Base-by-base conservation (phyloP, 2,888 invertebrate genomes). In the Hecatera dysodea region DNA sequence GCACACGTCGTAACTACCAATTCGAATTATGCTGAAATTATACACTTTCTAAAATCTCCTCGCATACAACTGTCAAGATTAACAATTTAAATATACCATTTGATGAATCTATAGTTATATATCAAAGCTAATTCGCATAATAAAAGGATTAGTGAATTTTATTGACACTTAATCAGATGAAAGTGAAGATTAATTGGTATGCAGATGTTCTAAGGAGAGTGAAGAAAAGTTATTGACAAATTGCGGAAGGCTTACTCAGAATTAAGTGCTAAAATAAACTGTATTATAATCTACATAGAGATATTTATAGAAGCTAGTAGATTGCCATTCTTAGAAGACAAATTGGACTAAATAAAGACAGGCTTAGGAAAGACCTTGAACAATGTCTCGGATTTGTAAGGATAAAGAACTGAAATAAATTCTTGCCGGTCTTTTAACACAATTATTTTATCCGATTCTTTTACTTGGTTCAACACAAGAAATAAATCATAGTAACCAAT, bases 21-120 rank as follows among this genome's bases (percentile, higher is more conserved):
- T 81, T 69, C 67, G 76, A 83, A 85, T 71, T 67, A 57, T 75
- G 56, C 53, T 27, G 48, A 79, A 80, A 78, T 80, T 80, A 80
- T 73, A 78, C 72, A 83, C 84, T 85, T 85, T 85, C 86, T 84
- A 83, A 84, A 80, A 78, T 67, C 69, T 73, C 72, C 56, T 67
- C 67, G 52, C 66, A 60, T 64, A 68, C 67, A 65, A 56, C 66
- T 62, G 63, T 55, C 66, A 62, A 72, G 55, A 81, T 71, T 69
- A 61, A 69, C 52, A 56, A 72, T 44, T 59, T 62, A 46, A 75
- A 81, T 62, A 74, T 59, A 69, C 53, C 48, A 46, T 77, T 83
- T 80, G 66, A 69, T 69, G 57, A 60, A 72, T 78, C 55, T 76
- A 70, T 76, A 75, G 80, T 53, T 65, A 39, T 66, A 72, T 68